A percentile compares a stretch with the other conserved stretches of the same genome.
Conservation (phyloP, 2,797 vertebrate genomes). For the Euthynnus affinis region DNA sequence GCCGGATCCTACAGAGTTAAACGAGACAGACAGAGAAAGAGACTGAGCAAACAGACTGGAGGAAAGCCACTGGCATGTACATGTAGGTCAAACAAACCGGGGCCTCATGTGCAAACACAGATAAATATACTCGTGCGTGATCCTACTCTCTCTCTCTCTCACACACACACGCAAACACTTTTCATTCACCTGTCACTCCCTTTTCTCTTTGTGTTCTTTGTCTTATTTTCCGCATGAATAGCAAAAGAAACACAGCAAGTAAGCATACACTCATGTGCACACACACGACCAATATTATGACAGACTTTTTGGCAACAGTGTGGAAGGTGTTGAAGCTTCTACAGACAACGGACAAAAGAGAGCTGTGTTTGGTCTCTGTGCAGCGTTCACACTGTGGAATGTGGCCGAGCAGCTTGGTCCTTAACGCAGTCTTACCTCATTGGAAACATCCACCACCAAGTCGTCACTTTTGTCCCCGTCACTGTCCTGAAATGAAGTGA, state of each 20-base stretch:
- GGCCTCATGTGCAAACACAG: slow-evolving; percentile 82
- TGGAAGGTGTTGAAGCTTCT: slow-evolving; percentile 59
- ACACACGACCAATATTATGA: slow-evolving; percentile 72
- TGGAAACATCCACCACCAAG: slow-evolving; percentile 96
- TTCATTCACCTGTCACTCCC: slow-evolving; percentile 77
- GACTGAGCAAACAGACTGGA: slow-evolving; percentile 77
- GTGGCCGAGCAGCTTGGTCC: slow-evolving; percentile 47
- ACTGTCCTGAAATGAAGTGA: slow-evolving; percentile 89
- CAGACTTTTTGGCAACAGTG: slow-evolving; percentile 63
- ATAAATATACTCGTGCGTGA: slow-evolving; percentile 75
- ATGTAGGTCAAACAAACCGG: slow-evolving; percentile 82
- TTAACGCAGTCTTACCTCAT: slow-evolving; percentile 87
- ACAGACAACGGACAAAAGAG: slow-evolving; percentile 53
- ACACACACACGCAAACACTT: slow-evolving; percentile 49
- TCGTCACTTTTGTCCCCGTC: slow-evolving; percentile 98
- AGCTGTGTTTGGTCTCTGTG: slow-evolving; percentile 53
- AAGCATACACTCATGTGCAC: slow-evolving; percentile 50
- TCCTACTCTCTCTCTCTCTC: slow-evolving; percentile 48
- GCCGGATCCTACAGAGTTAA: slow-evolving; percentile 88
- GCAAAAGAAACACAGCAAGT: slow-evolving; percentile 55
- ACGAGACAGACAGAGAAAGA: slow-evolving; percentile 63
- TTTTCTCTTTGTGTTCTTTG: slow-evolving; percentile 75
- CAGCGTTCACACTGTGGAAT: slow-evolving; percentile 56
- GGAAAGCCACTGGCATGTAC: slow-evolving; percentile 77
- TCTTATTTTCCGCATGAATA: slow-evolving; percentile 66